A percentile compares a stretch with the other conserved stretches of the same genome.
Conservation (phyloP, 2,888 invertebrate genomes). For the Epicampocera succincta region DNA sequence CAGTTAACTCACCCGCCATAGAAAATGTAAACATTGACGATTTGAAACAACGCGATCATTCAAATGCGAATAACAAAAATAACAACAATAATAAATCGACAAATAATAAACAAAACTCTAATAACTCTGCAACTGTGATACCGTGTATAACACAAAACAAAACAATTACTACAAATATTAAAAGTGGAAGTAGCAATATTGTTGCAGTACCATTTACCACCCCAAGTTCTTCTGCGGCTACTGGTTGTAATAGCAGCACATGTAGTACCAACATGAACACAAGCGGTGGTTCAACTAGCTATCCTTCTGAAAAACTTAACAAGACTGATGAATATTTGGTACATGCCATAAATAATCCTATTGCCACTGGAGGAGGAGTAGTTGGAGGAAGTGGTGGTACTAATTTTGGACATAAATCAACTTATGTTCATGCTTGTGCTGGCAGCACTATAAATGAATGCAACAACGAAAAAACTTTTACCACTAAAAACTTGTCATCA, state of each 20-base stretch:
- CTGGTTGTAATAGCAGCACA: conserved; percentile 62
- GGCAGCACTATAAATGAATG: conserved; percentile 50
- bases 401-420: conserved; percentile 67
- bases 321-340: conserved; percentile 83
- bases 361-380: conserved; percentile 71
- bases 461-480: conserved; percentile 49
- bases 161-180: conserved; percentile 73
- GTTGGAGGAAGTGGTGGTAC: conserved; percentile 48
- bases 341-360: conserved; percentile 75
- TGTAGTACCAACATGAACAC: conserved; percentile 51
- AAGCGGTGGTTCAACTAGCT: conserved; percentile 76
- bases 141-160: conserved; percentile 82
- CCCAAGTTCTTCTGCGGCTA: conserved; percentile 67
- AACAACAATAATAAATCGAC: conserved; percentile 73
- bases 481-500: conserved; percentile 56
- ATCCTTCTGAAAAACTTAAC: conserved; percentile 85
- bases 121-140: conserved; percentile 81
- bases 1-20: conserved; percentile 60
- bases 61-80: conserved; percentile 70
- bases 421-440: conserved; percentile 64
- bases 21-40: conserved; percentile 65
- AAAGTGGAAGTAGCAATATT: conserved; percentile 70
- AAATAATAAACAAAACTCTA: conserved; percentile 78
- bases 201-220: conserved; percentile 60
- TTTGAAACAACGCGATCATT: conserved; percentile 82